phyloP scores from a whole-genome alignment of 2,113 vertebrate species.

The Hystrix brachyura region DNA sequence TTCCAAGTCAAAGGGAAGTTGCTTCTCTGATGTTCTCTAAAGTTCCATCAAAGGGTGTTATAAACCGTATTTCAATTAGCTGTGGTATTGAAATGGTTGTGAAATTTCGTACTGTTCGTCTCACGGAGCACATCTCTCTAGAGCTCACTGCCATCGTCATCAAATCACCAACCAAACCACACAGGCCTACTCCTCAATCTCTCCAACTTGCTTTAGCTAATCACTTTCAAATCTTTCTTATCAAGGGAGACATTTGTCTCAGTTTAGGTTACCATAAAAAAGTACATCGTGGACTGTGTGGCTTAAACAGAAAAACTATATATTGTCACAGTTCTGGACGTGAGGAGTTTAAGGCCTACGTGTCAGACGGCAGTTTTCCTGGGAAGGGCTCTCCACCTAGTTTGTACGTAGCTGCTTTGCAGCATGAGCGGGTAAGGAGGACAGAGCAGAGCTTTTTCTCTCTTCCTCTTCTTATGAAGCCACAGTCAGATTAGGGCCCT shows the following conservation, averaged over 20 bases:
- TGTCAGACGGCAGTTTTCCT: too few relatives aligned
- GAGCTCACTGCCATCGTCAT: background rate
- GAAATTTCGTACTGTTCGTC: background rate
- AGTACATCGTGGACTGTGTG: background rate
- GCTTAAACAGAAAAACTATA: background rate
- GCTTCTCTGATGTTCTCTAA: background rate
- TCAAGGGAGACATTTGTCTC: background rate
- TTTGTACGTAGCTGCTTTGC: too few relatives aligned
- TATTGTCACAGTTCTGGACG: background rate
- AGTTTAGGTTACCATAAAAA: background rate
- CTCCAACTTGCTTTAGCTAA: background rate
- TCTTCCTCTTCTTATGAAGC: background rate
- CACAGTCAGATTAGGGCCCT: background rate
- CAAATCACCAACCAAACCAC: background rate
- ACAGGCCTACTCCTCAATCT: background rate
- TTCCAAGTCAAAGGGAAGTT: background rate
- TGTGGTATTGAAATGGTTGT: background rate
- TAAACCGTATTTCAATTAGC: background rate
- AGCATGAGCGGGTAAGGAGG: rapidly evolving
- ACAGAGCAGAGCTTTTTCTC: background rate
- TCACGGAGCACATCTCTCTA: background rate
- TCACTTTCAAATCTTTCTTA: background rate
- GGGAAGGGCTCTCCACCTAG: background rate
- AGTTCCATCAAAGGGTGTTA: background rate
- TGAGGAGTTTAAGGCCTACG: too few relatives aligned